Conservation (phyloP, 2,797 vertebrate species). For the Ispidina lecontei region DNA sequence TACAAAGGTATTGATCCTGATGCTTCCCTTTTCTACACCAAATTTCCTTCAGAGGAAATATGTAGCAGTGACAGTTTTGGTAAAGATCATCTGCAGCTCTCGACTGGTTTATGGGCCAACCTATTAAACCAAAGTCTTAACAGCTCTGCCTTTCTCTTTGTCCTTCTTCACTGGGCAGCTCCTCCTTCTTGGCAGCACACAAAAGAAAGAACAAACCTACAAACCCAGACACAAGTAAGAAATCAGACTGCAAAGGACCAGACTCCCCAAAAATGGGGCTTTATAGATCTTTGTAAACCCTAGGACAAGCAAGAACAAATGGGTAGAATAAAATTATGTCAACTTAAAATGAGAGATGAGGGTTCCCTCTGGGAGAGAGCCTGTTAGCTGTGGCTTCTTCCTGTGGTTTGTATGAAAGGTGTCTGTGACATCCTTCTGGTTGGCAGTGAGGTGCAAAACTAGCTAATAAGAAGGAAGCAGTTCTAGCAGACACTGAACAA, state of each 20-base stretch:
- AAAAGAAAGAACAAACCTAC: background rate
- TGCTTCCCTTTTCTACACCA: background rate
- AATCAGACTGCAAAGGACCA: background rate
- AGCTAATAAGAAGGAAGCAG: background rate
- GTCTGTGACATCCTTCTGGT: background rate
- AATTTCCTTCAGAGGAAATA: background rate
- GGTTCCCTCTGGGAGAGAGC: background rate
- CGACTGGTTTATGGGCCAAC: background rate
- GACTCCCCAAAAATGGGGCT: background rate
- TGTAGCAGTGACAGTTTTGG: background rate
- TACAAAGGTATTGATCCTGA: background rate
- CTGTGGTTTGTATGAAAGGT: background rate
- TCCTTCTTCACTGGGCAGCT: background rate
- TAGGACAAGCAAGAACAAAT: background rate
- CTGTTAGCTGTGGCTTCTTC: background rate
- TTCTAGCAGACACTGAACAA: background rate
- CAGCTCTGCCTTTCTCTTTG: background rate
- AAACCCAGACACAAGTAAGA: background rate
- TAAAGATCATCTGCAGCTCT: background rate
- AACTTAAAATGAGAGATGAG: background rate
- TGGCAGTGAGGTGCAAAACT: background rate
- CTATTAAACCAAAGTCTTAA: background rate
- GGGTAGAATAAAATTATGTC: rapidly evolving
- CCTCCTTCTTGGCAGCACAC: background rate
- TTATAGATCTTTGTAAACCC: background rate